Evolutionary conservation across 2,888 invertebrate species (phyloP).

Genomic region (Lycaena phlaeas): DNA sequence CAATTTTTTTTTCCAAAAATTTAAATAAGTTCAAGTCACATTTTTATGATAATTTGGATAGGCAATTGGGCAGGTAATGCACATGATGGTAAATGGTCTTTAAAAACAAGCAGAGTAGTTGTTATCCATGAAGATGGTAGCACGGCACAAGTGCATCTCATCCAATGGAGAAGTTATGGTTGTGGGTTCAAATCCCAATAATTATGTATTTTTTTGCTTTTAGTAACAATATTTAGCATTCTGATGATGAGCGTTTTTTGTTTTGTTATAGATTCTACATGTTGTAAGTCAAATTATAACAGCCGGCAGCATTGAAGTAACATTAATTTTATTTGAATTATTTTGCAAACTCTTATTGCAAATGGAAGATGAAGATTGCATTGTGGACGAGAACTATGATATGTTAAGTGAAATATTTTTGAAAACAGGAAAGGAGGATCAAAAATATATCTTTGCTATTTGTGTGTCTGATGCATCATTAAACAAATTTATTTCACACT

Average conservation of each 20-base stretch:
- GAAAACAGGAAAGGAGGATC: slow-evolving; percentile 14
- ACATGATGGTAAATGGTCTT: too few species aligned
- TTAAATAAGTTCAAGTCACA: too few species aligned
- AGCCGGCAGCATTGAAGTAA: slow-evolving; percentile 36
- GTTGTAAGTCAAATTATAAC: slow-evolving; percentile 31
- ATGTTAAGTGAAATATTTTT: background rate
- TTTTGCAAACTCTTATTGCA: slow-evolving; percentile 31
- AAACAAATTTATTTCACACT: slow-evolving; percentile 20
- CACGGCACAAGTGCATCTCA: too few species aligned
- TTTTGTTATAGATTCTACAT: slow-evolving; percentile 38
- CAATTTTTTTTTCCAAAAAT: too few species aligned
- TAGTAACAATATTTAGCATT: too few species aligned
- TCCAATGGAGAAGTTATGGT: too few species aligned
- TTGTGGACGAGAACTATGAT: background rate
- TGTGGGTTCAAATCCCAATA: too few species aligned
- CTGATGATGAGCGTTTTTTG: background rate
- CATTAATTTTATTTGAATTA: slow-evolving; percentile 32
- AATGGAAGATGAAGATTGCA: background rate
- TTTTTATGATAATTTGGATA: too few species aligned
- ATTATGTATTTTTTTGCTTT: too few species aligned
- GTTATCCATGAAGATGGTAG: too few species aligned
- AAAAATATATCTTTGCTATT: slow-evolving; percentile 24
- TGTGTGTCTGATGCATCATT: slow-evolving; percentile 9
- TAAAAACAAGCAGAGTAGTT: too few species aligned
- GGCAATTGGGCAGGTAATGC: too few species aligned